phyloP scores from a whole-genome alignment of 2,113 vertebrate species.

The Serinus canaria region DNA sequence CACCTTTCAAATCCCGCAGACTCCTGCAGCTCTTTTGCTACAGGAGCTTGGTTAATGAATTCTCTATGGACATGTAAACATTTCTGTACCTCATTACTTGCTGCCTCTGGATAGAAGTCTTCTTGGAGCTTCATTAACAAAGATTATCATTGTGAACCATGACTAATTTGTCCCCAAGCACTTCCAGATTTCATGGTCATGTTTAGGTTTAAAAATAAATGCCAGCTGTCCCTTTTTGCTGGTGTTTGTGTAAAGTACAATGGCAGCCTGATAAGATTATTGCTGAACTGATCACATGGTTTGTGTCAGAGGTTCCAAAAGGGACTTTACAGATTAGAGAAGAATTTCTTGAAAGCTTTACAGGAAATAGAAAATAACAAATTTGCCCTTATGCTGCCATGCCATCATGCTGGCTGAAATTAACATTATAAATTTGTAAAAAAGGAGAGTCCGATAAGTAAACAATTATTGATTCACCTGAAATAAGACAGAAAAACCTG shows the following conservation, averaged over 20 bases:
- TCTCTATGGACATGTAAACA: background rate
- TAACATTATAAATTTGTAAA: background rate
- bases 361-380: background rate
- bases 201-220: slow-evolving; percentile 63
- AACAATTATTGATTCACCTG: background rate
- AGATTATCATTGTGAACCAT: slow-evolving; percentile 41
- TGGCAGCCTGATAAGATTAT: slow-evolving; percentile 19
- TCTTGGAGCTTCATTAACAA: slow-evolving; percentile 39
- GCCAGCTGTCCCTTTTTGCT: slow-evolving; percentile 36
- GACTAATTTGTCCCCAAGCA: slow-evolving; percentile 39
- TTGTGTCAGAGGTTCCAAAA: background rate
- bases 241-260: background rate
- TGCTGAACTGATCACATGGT: background rate
- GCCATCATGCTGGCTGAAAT: background rate
- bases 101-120: background rate
- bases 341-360: background rate
- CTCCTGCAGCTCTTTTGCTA: background rate
- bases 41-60: background rate
- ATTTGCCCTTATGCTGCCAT: background rate
- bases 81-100: slow-evolving; percentile 37
- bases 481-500: background rate
- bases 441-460: background rate
- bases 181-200: slow-evolving; percentile 11
- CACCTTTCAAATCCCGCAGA: background rate
- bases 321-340: background rate